Base-by-base conservation (phyloP, 2,888 invertebrate genomes). In the Meiosimyza platycephala region DNA sequence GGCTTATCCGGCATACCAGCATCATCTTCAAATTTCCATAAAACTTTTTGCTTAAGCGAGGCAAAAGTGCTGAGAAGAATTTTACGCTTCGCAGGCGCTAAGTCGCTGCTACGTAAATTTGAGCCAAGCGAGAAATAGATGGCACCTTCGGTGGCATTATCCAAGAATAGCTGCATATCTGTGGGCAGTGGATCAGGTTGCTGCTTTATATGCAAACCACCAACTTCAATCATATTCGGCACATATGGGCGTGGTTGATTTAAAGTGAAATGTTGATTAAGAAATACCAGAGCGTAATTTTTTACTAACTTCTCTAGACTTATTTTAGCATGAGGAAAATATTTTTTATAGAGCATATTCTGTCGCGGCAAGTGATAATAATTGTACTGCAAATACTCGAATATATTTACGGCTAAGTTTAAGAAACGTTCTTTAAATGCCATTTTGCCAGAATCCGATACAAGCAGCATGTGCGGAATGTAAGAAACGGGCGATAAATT, bases 211-310 rank as follows among this genome's bases (percentile, higher is more conserved):
- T 85, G 85, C 52, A 83, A 75, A 0, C 85, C 85, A 3, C 80
- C 85, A 40, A 85, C 81, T 70, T 85, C 85, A 3, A 84, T 75
- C 48, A 84, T 79, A 64, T 78, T 84, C 9, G 83, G 81, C 2
- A 81, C 78, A 75, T 83, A 80, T 5, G 85, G 82, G 15, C 84
- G 74, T 1, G 83, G 78, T 2, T 78, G 79, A 1, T 80, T 80
- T 12, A 84, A 72, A 1, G 82, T 81, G 18, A 83, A 82, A 64
- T 85, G 85, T 55, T 83, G 81, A 57, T 82, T 78, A 3, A 86
- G 48, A 13, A 87, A 72, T 50, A 85, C 74, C 6, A 87, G 48
- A 0, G 85, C 78, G 3, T 84, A 81, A 66, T 83, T 85, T 6
- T 79, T 80, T 52, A 79, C 47, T 3, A 82, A 74, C 2, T 82